Evolutionary conservation across 2,113 vertebrate genomes (phyloP).

Genomic region (Amblyornis subalaris): DNA sequence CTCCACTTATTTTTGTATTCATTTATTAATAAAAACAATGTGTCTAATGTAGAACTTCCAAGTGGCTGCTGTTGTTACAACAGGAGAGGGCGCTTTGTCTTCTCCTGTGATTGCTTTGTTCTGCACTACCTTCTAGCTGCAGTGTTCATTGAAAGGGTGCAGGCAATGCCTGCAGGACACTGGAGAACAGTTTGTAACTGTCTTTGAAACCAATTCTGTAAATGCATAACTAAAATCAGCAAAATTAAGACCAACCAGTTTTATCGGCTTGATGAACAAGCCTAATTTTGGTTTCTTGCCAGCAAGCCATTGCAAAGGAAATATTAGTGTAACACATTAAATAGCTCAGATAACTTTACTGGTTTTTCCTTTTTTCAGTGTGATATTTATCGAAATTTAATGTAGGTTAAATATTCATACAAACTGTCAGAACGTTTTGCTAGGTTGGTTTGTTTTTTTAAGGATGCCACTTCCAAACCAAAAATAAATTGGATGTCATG

Average conservation of each 20-base stretch:
- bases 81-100: background rate
- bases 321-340: background rate
- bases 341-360: background rate
- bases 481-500: background rate
- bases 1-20: background rate
- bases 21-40: conserved; percentile 19
- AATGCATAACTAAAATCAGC: background rate
- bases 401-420: background rate
- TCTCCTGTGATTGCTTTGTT: background rate
- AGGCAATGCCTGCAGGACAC: background rate
- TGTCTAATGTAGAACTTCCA: background rate
- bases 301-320: background rate
- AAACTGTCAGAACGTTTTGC: background rate
- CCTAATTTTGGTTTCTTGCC: background rate
- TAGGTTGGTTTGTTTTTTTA: background rate
- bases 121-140: background rate
- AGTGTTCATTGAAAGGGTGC: background rate
- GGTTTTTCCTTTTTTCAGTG: background rate
- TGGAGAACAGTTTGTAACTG: background rate
- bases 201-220: background rate
- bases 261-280: background rate
- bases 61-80: background rate
- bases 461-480: background rate
- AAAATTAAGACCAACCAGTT: background rate
- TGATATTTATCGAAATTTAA: background rate